These are phyloP conservation scores for Thomomys bottae DNA, from an alignment of 2,113 vertebrate genomes.

Conservation along the genomic window DNA sequence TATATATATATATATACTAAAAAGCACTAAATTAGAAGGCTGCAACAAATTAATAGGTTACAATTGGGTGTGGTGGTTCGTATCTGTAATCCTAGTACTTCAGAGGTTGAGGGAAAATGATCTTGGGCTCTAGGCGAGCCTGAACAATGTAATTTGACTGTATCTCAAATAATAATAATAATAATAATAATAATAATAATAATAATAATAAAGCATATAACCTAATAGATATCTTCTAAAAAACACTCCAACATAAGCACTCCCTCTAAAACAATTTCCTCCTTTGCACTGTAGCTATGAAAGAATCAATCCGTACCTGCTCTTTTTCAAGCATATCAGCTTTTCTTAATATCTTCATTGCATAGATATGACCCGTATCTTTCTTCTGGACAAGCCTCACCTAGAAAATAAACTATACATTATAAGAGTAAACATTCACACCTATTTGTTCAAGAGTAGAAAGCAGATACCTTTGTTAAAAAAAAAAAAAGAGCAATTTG, in stretches of 20 bases:
- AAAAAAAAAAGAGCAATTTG: conserved; percentile 29
- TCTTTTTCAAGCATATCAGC: conserved; percentile 99
- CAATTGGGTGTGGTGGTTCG: background rate
- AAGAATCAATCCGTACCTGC: conserved; percentile 89
- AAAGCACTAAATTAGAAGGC: background rate
- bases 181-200: too few species aligned
- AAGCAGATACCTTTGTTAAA: background rate
- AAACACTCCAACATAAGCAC: background rate
- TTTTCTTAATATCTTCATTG: conserved; percentile 99
- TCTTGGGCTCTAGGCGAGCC: too few species aligned
- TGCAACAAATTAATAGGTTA: background rate
- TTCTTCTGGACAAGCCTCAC: conserved; percentile 99
- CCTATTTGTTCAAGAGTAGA: background rate
- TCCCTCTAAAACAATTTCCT: background rate
- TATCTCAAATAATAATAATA: too few species aligned
- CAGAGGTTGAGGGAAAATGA: background rate
- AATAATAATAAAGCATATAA: too few species aligned
- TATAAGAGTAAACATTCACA: background rate
- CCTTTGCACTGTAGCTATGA: background rate
- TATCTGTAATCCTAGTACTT: background rate
- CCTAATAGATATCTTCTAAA: background rate
- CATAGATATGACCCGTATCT: conserved; percentile 98
- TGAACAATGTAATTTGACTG: too few species aligned
- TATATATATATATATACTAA: too few species aligned
- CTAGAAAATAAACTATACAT: conserved; percentile 80